Conservation (phyloP, 2,113 vertebrate species). For the Lanius ludovicianus region DNA sequence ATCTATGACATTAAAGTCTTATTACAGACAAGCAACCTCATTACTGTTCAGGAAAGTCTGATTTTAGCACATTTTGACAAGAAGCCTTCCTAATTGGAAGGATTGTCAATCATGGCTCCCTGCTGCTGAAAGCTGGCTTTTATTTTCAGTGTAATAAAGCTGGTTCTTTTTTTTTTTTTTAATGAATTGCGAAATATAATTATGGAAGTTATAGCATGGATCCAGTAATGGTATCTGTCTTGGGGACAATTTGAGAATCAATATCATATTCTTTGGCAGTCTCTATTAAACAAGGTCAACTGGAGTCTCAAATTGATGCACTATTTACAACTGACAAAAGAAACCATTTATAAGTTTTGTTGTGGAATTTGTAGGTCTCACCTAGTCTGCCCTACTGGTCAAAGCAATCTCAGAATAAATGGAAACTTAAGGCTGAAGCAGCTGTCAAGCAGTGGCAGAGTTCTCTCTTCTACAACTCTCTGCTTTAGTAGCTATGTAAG, state of each 20-base stretch:
- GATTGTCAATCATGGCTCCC: conserved; percentile 57
- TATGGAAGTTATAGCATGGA: conserved; percentile 59
- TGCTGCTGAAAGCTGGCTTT: conserved; percentile 64
- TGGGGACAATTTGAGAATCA: conserved; percentile 25
- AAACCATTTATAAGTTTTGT: not conserved
- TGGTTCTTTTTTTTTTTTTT: not conserved
- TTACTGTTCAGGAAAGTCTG: conserved; percentile 46
- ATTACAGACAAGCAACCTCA: conserved; percentile 36
- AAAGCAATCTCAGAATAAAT: not conserved
- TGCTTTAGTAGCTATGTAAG: not conserved
- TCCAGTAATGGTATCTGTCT: conserved; percentile 55
- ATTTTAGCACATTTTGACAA: conserved; percentile 68
- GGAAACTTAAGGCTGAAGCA: not conserved
- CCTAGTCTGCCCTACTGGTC: not conserved
- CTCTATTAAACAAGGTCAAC: conserved; percentile 42
- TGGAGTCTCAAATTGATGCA: not conserved
- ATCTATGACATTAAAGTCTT: not conserved
- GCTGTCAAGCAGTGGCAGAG: not conserved
- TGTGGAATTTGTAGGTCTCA: not conserved
- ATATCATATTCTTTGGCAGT: conserved; percentile 14
- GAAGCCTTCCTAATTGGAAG: conserved; percentile 72
- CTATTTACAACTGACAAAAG: not conserved
- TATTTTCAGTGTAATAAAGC: conserved; percentile 61
- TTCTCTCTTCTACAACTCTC: not conserved
- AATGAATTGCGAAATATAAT: conserved; percentile 71